phyloP scores from a whole-genome alignment of 2,888 invertebrate species.

The Parelbella ahira region DNA sequence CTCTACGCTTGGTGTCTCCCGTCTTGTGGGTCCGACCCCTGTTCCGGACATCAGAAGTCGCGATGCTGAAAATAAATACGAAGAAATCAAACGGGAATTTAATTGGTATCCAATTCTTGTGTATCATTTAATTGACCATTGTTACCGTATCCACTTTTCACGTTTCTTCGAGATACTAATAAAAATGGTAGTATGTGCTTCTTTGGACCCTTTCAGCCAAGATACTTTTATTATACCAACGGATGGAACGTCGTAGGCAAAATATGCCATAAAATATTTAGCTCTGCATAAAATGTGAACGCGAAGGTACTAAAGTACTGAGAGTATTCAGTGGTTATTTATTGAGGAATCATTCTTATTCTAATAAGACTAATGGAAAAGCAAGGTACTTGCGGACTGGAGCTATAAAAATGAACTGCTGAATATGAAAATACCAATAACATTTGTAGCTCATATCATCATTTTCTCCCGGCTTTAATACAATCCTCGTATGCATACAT shows the following conservation, averaged over 20 bases:
- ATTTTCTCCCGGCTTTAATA: background rate
- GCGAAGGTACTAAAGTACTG: constrained; percentile 3
- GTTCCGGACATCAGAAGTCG: constrained; percentile 67
- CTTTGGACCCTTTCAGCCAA: constrained; percentile 1
- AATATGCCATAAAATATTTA: constrained; percentile 25
- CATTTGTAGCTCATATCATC: background rate
- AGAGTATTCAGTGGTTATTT: constrained; percentile 16
- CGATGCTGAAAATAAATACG: constrained; percentile 73
- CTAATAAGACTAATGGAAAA: constrained; percentile 23
- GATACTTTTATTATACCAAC: constrained; percentile 11
- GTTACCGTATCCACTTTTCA: constrained; percentile 36
- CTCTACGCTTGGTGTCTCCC: constrained; percentile 71
- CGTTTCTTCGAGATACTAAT: constrained; percentile 5
- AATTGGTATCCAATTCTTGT: constrained; percentile 68
- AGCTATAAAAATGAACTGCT: constrained; percentile 4
- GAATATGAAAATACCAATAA: constrained; percentile 16
- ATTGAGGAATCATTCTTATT: constrained; percentile 13
- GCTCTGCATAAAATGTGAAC: constrained; percentile 15
- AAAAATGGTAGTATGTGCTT: background rate
- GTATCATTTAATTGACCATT: constrained; percentile 64
- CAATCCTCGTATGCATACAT: too few relatives aligned
- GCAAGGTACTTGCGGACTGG: constrained; percentile 1
- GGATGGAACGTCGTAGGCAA: constrained; percentile 18
- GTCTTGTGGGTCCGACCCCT: constrained; percentile 69
- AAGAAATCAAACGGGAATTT: constrained; percentile 64